Conservation (phyloP, 2,888 invertebrate genomes). For the Prenolepis imparis region DNA sequence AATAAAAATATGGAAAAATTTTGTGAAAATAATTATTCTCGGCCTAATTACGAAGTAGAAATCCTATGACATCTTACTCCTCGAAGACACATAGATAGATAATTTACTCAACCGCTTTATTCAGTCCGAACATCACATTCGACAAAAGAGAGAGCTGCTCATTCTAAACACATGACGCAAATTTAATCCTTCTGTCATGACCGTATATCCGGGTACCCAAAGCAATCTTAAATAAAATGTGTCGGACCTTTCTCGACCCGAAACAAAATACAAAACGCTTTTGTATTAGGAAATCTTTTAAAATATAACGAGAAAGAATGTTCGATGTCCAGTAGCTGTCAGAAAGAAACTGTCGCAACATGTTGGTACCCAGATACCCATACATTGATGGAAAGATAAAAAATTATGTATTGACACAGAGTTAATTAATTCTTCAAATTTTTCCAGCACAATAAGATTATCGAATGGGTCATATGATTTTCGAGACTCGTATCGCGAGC, state of each 20-base stretch:
- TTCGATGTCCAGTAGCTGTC: no score
- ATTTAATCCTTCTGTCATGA: no score
- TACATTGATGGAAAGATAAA: no score
- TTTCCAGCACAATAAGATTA: background rate
- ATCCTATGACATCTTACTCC: background rate
- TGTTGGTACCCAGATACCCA: no score
- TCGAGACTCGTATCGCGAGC: conserved; percentile 40
- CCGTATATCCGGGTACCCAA: no score
- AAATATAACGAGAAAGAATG: no score
- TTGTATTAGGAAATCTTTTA: no score
- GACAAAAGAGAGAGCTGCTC: background rate
- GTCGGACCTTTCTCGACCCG: no score
- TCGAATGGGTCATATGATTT: background rate
- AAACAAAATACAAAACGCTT: no score
- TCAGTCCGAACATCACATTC: background rate
- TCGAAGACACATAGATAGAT: background rate
- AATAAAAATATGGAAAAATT: background rate
- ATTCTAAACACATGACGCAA: background rate
- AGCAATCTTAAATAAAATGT: no score
- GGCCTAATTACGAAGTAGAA: background rate
- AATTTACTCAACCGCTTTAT: background rate
- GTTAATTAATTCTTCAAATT: background rate
- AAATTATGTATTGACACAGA: no score
- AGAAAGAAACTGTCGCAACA: no score
- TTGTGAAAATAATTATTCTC: background rate